phyloP scores from a whole-genome alignment of 2,113 vertebrate genomes.

The Hucho hucho region DNA sequence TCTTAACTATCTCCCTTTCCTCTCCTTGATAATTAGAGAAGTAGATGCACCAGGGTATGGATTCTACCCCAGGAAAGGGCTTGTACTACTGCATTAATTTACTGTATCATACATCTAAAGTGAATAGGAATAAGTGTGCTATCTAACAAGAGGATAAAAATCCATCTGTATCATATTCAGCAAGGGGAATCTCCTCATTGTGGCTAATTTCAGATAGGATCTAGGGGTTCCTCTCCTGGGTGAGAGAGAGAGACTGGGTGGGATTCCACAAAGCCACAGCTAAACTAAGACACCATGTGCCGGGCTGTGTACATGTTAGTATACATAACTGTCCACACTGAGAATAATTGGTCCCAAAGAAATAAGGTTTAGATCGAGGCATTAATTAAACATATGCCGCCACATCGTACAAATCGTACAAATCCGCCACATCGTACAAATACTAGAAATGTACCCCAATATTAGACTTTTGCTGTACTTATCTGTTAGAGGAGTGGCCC shows the following conservation, averaged over 20 bases:
- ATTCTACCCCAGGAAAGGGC: neutral
- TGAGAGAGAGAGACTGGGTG: neutral
- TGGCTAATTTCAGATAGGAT: neutral
- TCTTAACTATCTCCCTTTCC: neutral
- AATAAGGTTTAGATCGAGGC: conserved; percentile 20
- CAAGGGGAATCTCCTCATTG: neutral
- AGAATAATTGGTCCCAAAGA: conserved; percentile 35
- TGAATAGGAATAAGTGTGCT: neutral
- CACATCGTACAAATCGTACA: neutral
- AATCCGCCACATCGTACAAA: neutral
- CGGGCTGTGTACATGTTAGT: conserved; percentile 2
- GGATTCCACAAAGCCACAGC: neutral
- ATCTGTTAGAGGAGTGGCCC: neutral
- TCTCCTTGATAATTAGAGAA: neutral
- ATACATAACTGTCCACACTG: conserved; percentile 14
- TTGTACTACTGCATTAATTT: neutral
- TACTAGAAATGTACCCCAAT: neutral
- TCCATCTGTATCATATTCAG: neutral
- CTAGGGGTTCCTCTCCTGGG: neutral
- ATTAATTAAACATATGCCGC: conserved; percentile 24
- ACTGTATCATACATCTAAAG: neutral
- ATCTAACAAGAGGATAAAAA: neutral
- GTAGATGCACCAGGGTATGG: neutral
- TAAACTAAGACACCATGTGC: neutral
- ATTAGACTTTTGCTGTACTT: neutral